Evolutionary conservation across 64 coral and sea anemone species (phyloP).

Genomic region (Astreopora myriophthalma): DNA sequence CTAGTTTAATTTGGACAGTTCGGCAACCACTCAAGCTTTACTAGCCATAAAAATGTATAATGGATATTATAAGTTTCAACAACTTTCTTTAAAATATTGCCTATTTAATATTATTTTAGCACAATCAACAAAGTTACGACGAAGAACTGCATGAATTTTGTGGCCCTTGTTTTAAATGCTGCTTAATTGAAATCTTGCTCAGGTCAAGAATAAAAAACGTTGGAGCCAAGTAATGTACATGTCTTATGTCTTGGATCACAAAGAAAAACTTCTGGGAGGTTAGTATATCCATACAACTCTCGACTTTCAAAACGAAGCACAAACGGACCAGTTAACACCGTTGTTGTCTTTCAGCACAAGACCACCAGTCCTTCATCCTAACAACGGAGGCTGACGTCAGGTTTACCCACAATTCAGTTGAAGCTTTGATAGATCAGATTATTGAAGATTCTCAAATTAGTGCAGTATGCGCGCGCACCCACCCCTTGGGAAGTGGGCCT

Average conservation of each 20-base stretch:
- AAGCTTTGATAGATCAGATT: slow-evolving; percentile 86
- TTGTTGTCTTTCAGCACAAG: slow-evolving; percentile 21
- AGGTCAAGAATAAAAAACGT: slow-evolving; percentile 93
- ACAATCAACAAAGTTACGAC: too few species aligned
- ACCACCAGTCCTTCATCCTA: slow-evolving; percentile 76
- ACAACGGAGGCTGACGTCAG: slow-evolving; percentile 91
- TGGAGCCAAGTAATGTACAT: slow-evolving; percentile 99
- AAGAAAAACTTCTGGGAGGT: slow-evolving; percentile 49
- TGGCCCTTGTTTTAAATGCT: neutral
- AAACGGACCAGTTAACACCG: neutral
- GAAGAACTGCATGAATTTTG: neutral
- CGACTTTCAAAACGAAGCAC: neutral
- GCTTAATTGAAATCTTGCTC: neutral
- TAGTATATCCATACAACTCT: neutral
- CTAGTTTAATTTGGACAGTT: too few species aligned
- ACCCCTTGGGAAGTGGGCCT: slow-evolving; percentile 84
- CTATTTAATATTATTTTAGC: too few species aligned
- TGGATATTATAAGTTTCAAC: too few species aligned
- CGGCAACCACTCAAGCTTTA: too few species aligned
- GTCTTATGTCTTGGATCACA: slow-evolving; percentile 90
- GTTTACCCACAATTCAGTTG: slow-evolving; percentile 90
- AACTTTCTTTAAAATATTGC: too few species aligned
- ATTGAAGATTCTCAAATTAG: slow-evolving; percentile 68
- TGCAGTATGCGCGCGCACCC: slow-evolving; percentile 75
- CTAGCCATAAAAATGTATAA: too few species aligned